Evolutionary conservation across 1,140 invertebrate species (phyloP).

Genomic region (Drosophila sproati): DNA sequence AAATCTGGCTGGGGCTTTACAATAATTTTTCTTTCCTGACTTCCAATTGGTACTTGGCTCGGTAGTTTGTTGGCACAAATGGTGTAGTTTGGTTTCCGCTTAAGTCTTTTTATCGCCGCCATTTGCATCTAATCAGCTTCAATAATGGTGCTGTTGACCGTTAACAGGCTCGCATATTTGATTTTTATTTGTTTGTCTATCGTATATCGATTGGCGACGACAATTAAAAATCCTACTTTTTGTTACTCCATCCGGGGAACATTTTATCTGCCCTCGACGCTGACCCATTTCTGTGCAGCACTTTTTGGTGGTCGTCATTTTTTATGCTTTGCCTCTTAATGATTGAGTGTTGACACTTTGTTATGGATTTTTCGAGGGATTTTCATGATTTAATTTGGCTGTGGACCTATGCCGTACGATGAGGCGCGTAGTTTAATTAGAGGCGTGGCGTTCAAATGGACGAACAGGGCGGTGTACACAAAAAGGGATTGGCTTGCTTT

Average conservation of each 20-base stretch:
- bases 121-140: constrained; percentile 77
- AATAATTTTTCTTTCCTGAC: constrained; percentile 35
- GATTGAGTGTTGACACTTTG: constrained; percentile 67
- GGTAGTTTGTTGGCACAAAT: constrained; percentile 41
- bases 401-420: neutral
- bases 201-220: constrained; percentile 39
- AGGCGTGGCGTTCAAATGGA: constrained; percentile 54
- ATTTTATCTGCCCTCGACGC: constrained; percentile 13
- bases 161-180: constrained; percentile 48
- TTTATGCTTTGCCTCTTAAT: constrained; percentile 35
- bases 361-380: constrained; percentile 26
- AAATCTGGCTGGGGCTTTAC: constrained; percentile 62
- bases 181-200: constrained; percentile 60
- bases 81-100: constrained; percentile 69
- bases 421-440: constrained; percentile 69
- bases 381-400: constrained; percentile 47
- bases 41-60: constrained; percentile 46
- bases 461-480: constrained; percentile 21
- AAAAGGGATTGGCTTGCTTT: constrained; percentile 14
- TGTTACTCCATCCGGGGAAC: constrained; percentile 23
- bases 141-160: constrained; percentile 41
- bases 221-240: constrained; percentile 58
- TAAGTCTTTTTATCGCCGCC: constrained; percentile 62
- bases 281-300: constrained; percentile 28
- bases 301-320: constrained; percentile 20